phyloP scores from a whole-genome alignment of 1,140 invertebrate species.

The Hyposmocoma kahamanoa region DNA sequence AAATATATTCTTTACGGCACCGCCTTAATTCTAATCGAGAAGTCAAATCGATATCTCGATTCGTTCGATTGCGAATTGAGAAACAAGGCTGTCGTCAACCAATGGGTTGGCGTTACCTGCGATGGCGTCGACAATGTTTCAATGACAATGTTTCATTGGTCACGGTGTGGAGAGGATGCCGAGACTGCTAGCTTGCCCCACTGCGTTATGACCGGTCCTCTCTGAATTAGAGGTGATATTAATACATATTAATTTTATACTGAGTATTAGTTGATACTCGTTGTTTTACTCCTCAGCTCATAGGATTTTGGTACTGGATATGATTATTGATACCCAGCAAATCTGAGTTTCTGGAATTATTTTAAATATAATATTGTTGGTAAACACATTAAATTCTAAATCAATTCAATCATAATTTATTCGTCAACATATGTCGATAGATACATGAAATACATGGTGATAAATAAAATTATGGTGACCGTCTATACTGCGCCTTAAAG shows the following conservation, averaged over 20 bases:
- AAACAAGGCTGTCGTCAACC: neutral
- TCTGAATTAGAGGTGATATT: neutral
- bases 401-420: too few species aligned
- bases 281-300: neutral
- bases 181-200: too few species aligned
- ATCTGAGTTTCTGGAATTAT: neutral
- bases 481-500: too few species aligned
- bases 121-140: neutral
- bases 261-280: neutral
- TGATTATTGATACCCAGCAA: neutral
- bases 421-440: too few species aligned
- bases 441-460: too few species aligned
- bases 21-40: neutral
- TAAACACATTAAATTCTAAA: too few species aligned
- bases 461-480: too few species aligned
- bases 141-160: slow-evolving; percentile 3
- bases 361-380: too few species aligned
- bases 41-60: neutral
- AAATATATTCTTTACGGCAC: neutral
- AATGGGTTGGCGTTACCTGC: neutral
- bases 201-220: neutral
- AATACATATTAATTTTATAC: neutral
- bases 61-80: neutral
- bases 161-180: neutral
- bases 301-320: neutral